phyloP scores from a whole-genome alignment of 2,888 invertebrate species.

The Kryphioiulus occultus region DNA sequence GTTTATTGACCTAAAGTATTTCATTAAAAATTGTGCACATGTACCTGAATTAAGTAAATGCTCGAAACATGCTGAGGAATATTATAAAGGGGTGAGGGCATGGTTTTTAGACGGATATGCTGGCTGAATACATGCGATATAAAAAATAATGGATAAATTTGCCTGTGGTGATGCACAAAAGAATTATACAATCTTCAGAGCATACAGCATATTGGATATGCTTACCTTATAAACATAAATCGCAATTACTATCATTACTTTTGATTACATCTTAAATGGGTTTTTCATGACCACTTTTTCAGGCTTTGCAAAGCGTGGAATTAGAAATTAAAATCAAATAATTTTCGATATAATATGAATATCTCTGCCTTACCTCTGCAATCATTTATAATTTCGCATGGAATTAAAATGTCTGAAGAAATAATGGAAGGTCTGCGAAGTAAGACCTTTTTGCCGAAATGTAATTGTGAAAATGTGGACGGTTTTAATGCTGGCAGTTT shows the following conservation, averaged over 20 bases:
- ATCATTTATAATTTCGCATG: conserved; percentile 29
- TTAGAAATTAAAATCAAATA: conserved; percentile 45
- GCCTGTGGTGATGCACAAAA: background rate
- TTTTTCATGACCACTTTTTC: conserved; percentile 42
- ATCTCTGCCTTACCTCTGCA: background rate
- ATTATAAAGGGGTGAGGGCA: background rate
- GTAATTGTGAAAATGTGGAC: background rate
- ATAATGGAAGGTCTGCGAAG: conserved; percentile 21
- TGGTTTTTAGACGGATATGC: background rate
- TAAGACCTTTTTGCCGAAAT: background rate
- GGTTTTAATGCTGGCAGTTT: background rate
- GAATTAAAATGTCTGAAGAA: conserved; percentile 40
- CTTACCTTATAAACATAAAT: conserved; percentile 34
- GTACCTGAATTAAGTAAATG: conserved; percentile 33
- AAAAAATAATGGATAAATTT: background rate
- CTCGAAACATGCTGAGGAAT: background rate
- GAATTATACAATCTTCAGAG: background rate
- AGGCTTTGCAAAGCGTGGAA: conserved; percentile 36
- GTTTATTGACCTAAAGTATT: conserved; percentile 21
- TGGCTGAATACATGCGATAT: background rate
- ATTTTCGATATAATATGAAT: conserved; percentile 40
- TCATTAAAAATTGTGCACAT: background rate
- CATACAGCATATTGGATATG: conserved; percentile 8
- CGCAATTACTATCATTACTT: conserved; percentile 46
- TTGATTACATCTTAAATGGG: conserved; percentile 41